A percentile compares a stretch with the other conserved stretches of the same genome.
Evolutionary conservation across 2,888 invertebrate species (phyloP).

Genomic region (Trichogramma dendrolimi): DNA sequence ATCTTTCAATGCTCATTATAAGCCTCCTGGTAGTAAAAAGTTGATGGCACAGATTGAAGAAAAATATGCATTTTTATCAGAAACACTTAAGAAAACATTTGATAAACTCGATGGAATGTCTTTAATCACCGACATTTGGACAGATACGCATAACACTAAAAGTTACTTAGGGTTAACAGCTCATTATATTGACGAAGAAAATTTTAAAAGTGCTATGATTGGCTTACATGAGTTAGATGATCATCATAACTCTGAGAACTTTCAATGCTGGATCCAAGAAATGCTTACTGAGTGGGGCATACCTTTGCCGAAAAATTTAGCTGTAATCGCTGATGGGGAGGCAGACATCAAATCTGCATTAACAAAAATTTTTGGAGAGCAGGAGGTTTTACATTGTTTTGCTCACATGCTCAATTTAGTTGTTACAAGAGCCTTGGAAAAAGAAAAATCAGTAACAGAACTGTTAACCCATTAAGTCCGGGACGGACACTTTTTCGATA

Average conservation of each 20-base stretch:
- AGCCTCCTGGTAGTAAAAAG: constrained; percentile 16
- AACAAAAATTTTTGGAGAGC: constrained; percentile 25
- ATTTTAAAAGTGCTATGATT: constrained; percentile 22
- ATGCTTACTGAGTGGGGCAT: constrained; percentile 30
- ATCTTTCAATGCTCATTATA: constrained; percentile 18
- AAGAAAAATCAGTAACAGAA: constrained; percentile 18
- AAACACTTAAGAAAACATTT: constrained; percentile 18
- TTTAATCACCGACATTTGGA: constrained; percentile 30
- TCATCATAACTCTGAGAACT: constrained; percentile 29
- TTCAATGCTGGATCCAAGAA: constrained; percentile 22
- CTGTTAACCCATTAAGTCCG: no score
- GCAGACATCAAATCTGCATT: constrained; percentile 32
- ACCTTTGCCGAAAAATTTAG: constrained; percentile 21
- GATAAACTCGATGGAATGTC: constrained; percentile 11
- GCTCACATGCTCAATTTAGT: constrained; percentile 33
- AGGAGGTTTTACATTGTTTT: constrained; percentile 31
- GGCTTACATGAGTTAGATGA: constrained; percentile 28
- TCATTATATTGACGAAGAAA: constrained; percentile 9
- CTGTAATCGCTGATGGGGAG: constrained; percentile 31
- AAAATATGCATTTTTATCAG: constrained; percentile 22
- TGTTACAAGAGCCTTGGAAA: constrained; percentile 21
- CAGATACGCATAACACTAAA: constrained; percentile 15
- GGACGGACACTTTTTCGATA: no score
- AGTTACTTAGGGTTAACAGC: constrained; percentile 20
- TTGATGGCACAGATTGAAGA: constrained; percentile 17